These are phyloP conservation scores for Drosophila peninsularis DNA, from an alignment of 2,888 invertebrate genomes.

Conservation along the genomic window DNA sequence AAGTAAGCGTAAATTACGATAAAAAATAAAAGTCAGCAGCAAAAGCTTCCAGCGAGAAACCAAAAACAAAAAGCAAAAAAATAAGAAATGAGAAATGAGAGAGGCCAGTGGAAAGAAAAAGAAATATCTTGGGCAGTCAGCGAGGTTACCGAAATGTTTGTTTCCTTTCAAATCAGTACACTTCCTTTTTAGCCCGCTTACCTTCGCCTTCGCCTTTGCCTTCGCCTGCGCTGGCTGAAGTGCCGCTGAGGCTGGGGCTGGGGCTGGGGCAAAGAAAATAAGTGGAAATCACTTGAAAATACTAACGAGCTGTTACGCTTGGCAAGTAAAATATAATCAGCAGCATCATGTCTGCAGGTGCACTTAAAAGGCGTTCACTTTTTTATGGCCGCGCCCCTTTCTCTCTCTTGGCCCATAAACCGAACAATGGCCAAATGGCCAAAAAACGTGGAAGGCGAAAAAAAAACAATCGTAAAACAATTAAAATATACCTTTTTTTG, in stretches of 20 bases:
- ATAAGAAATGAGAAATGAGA: slow-evolving; percentile 22
- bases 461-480: slow-evolving; percentile 53
- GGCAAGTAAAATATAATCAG: slow-evolving; percentile 81
- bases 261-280: slow-evolving; percentile 60
- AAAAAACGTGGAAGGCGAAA: not conserved
- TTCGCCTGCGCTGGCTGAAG: slow-evolving; percentile 41
- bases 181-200: slow-evolving; percentile 72
- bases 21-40: slow-evolving; percentile 55
- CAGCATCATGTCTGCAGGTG: slow-evolving; percentile 81
- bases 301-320: slow-evolving; percentile 81
- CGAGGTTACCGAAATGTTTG: slow-evolving; percentile 69
- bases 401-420: slow-evolving; percentile 3
- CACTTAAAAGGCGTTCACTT: slow-evolving; percentile 81
- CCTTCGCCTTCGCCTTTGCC: slow-evolving; percentile 46
- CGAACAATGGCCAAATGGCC: slow-evolving; percentile 58
- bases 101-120: slow-evolving; percentile 35
- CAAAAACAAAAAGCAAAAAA: slow-evolving; percentile 9
- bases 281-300: slow-evolving; percentile 81
- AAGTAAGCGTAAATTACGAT: slow-evolving; percentile 79
- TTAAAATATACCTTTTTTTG: slow-evolving; percentile 76
- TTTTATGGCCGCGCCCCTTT: slow-evolving; percentile 48
- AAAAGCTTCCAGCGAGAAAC: slow-evolving; percentile 25
- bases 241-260: slow-evolving; percentile 23
- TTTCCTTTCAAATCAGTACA: slow-evolving; percentile 80
- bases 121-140: slow-evolving; percentile 21